Base-by-base conservation (phyloP, 64 coral and sea anemone genomes). In the Montipora capricornis region DNA sequence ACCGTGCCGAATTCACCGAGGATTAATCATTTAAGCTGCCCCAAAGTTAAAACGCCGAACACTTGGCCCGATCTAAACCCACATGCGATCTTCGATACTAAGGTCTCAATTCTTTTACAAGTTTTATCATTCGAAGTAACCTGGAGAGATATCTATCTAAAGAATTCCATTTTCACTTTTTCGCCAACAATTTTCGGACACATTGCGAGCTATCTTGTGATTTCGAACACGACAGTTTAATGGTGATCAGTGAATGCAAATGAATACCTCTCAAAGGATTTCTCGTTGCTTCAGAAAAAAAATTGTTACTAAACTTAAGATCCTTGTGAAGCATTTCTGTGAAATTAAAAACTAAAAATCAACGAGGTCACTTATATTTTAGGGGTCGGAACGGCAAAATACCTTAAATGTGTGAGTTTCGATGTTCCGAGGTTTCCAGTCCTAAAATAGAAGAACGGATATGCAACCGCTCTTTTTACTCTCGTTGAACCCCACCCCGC, bases 401-500 rank as follows among this genome's bases (percentile, higher is more conserved):
- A 68, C 60, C 62, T 68, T 37, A 84, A 84, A 69, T 47, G 60
- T 20, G 74, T 76, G 74, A 46, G 22, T 6, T 37, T 6, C 55
- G 26, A 15, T 68, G 5, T 64, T 37, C 62, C 1, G 44, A 47
- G 4, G 60, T 84, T 57, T 69, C 62, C 37, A 83, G 60, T 45
- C 29, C 76, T 69, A 70, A 84, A 46, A 66, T 49, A 12, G 14
- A 49, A 0, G 14, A 86, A 71, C 82, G 46, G 82, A 15, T 49
- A 4, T 73, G 82, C 68, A 47, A 70, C 82, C 82, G 48, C 66
- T 49, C 44, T 86, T 84, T 61, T 8, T 17, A 9, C 55, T 48
- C 16, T 57, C 53, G 15, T 17, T 17, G 19, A 86, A 86, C 82
- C 82, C 82, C 82, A 45, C 82, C 82, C 82, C 66, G 24, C 44